A percentile compares a stretch with the other conserved stretches of the same genome.
Conservation (phyloP, 2,113 vertebrate species). For the Philantomba maxwellii region DNA sequence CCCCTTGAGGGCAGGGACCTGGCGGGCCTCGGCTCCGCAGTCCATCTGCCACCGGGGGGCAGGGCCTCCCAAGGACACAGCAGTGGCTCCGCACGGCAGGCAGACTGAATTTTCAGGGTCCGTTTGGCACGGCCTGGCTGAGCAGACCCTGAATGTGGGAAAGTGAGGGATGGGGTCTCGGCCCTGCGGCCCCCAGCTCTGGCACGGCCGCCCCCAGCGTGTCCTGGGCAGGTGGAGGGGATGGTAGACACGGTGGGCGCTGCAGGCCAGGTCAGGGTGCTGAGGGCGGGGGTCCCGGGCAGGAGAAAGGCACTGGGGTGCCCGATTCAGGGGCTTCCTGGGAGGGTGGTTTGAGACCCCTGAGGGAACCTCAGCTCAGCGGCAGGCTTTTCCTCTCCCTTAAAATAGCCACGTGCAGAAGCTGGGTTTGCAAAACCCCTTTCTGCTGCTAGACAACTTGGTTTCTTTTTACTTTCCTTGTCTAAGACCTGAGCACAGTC, state of each 20-base stretch:
- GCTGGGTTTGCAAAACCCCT: background rate
- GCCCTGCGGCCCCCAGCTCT: accelerated
- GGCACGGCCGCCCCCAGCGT: accelerated
- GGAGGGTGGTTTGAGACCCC: background rate
- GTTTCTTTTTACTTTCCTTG: background rate
- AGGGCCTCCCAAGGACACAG: background rate
- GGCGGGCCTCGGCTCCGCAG: accelerated
- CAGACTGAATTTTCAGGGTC: accelerated
- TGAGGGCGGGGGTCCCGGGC: accelerated
- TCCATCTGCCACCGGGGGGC: background rate
- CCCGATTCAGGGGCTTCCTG: background rate
- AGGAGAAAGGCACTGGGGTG: no score
- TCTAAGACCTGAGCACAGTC: background rate
- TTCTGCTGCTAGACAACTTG: background rate
- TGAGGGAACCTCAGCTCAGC: background rate
- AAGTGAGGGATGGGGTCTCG: accelerated
- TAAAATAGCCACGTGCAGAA: background rate
- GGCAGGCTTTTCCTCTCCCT: background rate
- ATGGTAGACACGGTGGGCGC: background rate
- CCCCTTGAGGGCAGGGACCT: background rate
- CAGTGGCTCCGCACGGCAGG: accelerated
- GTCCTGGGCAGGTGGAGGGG: background rate
- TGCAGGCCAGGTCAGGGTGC: background rate
- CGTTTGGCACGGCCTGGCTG: accelerated
- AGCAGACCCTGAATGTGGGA: no score